Base-by-base conservation (phyloP, 2,888 invertebrate genomes). In the Acanthosepion pharaonis region DNA sequence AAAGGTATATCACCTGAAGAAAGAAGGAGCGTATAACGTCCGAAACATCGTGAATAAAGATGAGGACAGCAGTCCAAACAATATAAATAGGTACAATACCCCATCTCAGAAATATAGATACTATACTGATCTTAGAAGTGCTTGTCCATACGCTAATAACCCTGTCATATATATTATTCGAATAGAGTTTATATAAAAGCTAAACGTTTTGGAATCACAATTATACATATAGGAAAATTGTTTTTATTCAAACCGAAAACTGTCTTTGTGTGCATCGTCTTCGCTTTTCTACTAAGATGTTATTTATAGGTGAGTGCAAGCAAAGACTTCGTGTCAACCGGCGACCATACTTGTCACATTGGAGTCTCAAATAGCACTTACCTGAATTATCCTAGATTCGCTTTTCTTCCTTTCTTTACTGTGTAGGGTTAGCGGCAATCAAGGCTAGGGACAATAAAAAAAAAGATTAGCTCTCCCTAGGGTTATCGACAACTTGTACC, bases 301-400 rank as follows among this genome's bases (percentile, higher is more conserved):
- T n/a, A n/a, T 78, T 78, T 78, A 9, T 78, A 78, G n/a, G n/a
- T 78, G 78, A 78, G n/a, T 78, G 78, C 78, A 78, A n/a, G 15
- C n/a, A 78, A 33, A n/a, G n/a, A 11, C 78, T 15, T 78, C n/a
- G 78, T 78, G 78, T 78, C 78, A 78, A 78, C n/a, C n/a, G n/a
- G n/a, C 78, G 78, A 78, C 78, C n/a, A 78, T 78, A 78, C n/a
- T 78, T 78, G 78, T 78, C 78, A 78, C 78, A 78, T 33, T n/a
- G n/a, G 2, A n/a, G 78, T 78, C 78, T 78, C 78, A 78, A 78
- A 78, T 78, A 78, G 78, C 78, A 78, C 78, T 78, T n/a, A 78
- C n/a, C 78, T 78, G 78, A n/a, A 78, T 78, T n/a, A 33, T 78
- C n/a, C 78, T 33, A 15, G 78, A 78, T 78, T 78, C n/a, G 33